Evolutionary conservation across 1,140 invertebrate species (phyloP).

Genomic region (Uloborus diversus): DNA sequence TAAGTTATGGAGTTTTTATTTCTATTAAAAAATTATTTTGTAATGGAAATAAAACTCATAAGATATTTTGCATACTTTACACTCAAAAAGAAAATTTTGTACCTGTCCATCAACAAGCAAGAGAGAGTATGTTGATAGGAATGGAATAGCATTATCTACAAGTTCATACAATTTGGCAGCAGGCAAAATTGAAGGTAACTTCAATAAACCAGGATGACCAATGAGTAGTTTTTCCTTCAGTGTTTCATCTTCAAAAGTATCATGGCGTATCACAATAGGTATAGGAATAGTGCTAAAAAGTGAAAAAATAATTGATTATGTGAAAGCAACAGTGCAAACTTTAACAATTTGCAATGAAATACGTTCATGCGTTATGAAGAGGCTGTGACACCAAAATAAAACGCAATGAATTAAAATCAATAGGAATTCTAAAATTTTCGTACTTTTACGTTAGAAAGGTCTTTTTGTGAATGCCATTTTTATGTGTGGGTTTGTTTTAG

Average conservation of each 20-base stretch:
- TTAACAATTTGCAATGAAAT: too few species aligned
- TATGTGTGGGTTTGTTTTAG: too few species aligned
- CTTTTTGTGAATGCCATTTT: too few species aligned
- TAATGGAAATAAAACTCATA: neutral
- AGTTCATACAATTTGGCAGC: slow-evolving; percentile 69
- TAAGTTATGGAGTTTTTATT: too few species aligned
- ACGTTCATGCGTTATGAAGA: too few species aligned
- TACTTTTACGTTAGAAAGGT: too few species aligned
- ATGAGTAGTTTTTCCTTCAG: slow-evolving; percentile 69
- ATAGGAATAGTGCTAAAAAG: slow-evolving; percentile 42
- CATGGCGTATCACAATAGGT: slow-evolving; percentile 53
- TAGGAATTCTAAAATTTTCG: too few species aligned
- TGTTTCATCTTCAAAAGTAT: slow-evolving; percentile 68
- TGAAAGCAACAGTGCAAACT: too few species aligned
- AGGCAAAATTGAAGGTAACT: slow-evolving; percentile 71
- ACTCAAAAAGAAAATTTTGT: neutral
- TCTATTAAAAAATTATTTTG: too few species aligned
- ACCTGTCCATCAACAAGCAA: slow-evolving; percentile 65
- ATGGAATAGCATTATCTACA: slow-evolving; percentile 68
- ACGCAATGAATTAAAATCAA: too few species aligned
- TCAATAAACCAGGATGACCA: slow-evolving; percentile 71
- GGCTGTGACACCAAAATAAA: too few species aligned
- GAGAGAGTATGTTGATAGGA: slow-evolving; percentile 66
- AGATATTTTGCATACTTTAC: neutral
- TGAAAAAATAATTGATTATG: neutral